Evolutionary conservation across 1,140 invertebrate species (phyloP).

Genomic region (Globodera rostochiensis): DNA sequence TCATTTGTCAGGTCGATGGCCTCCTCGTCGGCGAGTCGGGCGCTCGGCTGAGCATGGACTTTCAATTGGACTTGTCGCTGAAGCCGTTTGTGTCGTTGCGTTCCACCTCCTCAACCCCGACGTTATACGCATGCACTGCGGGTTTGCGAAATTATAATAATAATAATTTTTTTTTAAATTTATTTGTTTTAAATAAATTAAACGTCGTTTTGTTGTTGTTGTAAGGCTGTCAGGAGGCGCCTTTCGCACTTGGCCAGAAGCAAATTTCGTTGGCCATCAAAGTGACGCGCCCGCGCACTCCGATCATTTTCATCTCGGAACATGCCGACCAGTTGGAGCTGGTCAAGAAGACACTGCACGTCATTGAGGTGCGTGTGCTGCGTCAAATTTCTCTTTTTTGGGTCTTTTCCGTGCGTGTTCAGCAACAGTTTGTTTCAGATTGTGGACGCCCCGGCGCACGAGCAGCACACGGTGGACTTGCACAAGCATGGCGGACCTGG

Average conservation of each 20-base stretch:
- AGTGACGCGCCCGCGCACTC: slow-evolving; percentile 84
- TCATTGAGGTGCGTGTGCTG: slow-evolving; percentile 78
- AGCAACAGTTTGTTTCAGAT: slow-evolving; percentile 15
- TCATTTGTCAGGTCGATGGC: slow-evolving; percentile 29
- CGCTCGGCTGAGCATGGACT: slow-evolving; percentile 41
- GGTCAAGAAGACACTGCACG: slow-evolving; percentile 84
- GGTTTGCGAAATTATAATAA: slow-evolving; percentile 13
- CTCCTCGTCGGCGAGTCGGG: slow-evolving; percentile 30
- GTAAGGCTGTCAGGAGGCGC: slow-evolving; percentile 47
- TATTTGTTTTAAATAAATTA: neutral
- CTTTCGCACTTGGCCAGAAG: slow-evolving; percentile 39
- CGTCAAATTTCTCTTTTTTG: slow-evolving; percentile 12
- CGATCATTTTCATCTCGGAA: slow-evolving; percentile 87
- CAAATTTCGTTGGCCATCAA: slow-evolving; percentile 76
- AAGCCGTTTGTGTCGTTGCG: slow-evolving; percentile 49
- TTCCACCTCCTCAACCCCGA: slow-evolving; percentile 12
- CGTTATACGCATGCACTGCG: slow-evolving; percentile 54
- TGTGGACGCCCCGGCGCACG: slow-evolving; percentile 79
- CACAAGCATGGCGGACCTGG: slow-evolving; percentile 92
- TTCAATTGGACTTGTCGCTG: slow-evolving; percentile 50
- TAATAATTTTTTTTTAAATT: neutral
- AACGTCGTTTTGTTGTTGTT: too few species aligned
- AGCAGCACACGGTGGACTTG: slow-evolving; percentile 85
- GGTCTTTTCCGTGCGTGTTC: slow-evolving; percentile 8
- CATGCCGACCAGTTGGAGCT: slow-evolving; percentile 88